Percentiles rank a stretch among this genome's conserved stretches.
phyloP scores from a whole-genome alignment of 1,140 invertebrate species.

The Araneus ventricosus region DNA sequence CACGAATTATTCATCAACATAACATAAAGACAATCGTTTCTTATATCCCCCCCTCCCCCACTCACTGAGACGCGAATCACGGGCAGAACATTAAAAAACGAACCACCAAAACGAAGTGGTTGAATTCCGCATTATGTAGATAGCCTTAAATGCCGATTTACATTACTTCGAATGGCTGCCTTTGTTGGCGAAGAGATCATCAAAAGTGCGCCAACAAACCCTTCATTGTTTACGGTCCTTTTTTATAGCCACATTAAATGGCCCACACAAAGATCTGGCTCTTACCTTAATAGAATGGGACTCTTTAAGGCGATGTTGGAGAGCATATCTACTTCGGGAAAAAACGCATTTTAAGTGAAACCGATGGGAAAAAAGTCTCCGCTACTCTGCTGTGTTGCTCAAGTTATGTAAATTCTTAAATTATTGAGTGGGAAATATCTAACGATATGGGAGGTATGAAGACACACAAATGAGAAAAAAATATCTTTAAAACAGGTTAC shows the following conservation, averaged over 20 bases:
- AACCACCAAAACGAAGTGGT: conserved; percentile 2
- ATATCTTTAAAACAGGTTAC: not conserved
- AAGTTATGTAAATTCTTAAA: not conserved
- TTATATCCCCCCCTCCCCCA: not conserved
- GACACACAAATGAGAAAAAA: not conserved
- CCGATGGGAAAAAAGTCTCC: not conserved
- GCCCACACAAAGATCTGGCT: not conserved
- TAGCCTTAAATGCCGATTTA: conserved; percentile 40
- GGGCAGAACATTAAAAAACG: not conserved
- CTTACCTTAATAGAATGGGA: not conserved
- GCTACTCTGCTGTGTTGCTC: not conserved
- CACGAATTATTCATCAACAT: conserved; percentile 9
- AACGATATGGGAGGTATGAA: not conserved
- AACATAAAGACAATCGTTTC: not conserved
- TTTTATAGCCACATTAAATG: conserved; percentile 57
- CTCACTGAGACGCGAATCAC: not conserved
- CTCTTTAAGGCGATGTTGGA: not conserved
- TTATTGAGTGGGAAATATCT: not conserved
- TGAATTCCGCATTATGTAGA: conserved; percentile 53
- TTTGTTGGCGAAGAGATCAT: conserved; percentile 44
- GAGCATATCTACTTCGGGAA: not conserved
- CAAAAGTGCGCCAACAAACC: conserved; percentile 4
- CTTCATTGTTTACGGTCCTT: conserved; percentile 39
- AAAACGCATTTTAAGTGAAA: not conserved
- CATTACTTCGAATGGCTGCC: not conserved